A percentile compares a stretch with the other conserved stretches of the same genome.
Conservation (phyloP, 2,888 invertebrate genomes). For the Oithona nana region DNA sequence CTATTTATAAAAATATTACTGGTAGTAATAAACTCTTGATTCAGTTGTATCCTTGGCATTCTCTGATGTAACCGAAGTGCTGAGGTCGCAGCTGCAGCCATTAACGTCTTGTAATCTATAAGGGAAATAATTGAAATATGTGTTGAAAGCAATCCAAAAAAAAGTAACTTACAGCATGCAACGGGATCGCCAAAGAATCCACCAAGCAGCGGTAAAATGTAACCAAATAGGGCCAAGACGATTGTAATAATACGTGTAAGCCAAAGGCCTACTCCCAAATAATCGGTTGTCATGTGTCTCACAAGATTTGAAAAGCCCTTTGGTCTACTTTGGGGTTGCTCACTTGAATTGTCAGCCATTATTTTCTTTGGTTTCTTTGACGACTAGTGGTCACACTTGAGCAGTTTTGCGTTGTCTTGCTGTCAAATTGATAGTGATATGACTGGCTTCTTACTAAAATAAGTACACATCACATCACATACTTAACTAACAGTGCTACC, state of each 20-base stretch:
- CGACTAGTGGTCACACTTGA: too few relatives aligned
- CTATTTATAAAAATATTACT: too few relatives aligned
- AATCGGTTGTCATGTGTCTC: constrained; percentile 31
- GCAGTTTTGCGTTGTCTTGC: too few relatives aligned
- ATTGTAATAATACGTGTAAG: constrained; percentile 63
- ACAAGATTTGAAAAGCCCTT: not conserved
- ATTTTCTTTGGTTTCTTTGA: too few relatives aligned
- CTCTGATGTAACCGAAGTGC: constrained; percentile 87
- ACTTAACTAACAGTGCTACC: too few relatives aligned
- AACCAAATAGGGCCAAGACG: constrained; percentile 51
- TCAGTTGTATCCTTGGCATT: constrained; percentile 60
- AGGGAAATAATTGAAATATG: too few relatives aligned
- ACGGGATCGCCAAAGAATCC: constrained; percentile 36
- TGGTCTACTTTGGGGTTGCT: not conserved
- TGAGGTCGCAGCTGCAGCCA: constrained; percentile 83
- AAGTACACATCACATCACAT: too few relatives aligned
- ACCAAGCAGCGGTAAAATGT: constrained; percentile 54
- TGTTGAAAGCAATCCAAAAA: too few relatives aligned
- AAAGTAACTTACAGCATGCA: too few relatives aligned
- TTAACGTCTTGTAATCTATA: constrained; percentile 75
- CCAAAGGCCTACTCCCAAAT: constrained; percentile 73
- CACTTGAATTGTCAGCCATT: too few relatives aligned
- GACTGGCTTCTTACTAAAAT: too few relatives aligned
- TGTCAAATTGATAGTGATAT: too few relatives aligned
- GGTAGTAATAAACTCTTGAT: constrained; percentile 66